phyloP scores from a whole-genome alignment of 2,797 vertebrate species.

The Crypturellus tataupa region DNA sequence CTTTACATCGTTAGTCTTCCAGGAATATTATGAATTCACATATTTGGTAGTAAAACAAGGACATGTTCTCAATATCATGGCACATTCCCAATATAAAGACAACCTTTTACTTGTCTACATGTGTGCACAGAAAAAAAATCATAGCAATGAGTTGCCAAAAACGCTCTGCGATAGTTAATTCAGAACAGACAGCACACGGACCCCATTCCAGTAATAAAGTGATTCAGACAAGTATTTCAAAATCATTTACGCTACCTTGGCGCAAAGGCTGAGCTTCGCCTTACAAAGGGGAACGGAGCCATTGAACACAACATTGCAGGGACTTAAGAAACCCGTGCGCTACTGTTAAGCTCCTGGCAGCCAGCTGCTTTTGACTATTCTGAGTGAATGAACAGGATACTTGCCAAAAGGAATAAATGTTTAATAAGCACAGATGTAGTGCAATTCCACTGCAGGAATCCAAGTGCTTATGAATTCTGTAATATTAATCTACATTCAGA shows the following conservation, averaged over 20 bases:
- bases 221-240: background rate
- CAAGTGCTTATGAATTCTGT: background rate
- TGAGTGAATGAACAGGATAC: conserved; percentile 31
- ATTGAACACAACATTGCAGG: background rate
- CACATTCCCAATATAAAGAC: too few relatives aligned
- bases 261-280: background rate
- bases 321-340: background rate
- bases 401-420: conserved; percentile 46
- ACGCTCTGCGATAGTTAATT: background rate
- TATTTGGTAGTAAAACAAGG: background rate
- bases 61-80: background rate
- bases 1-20: background rate
- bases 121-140: background rate
- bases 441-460: background rate
- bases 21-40: background rate
- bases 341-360: conserved; percentile 45
- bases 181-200: background rate
- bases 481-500: background rate
- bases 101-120: background rate
- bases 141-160: background rate
- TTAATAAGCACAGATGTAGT: conserved; percentile 35
- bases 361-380: conserved; percentile 65
- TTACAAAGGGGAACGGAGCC: background rate
- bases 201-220: background rate
- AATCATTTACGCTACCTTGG: background rate